phyloP scores from a whole-genome alignment of 2,888 invertebrate genomes.

The Sepiola atlantica region DNA sequence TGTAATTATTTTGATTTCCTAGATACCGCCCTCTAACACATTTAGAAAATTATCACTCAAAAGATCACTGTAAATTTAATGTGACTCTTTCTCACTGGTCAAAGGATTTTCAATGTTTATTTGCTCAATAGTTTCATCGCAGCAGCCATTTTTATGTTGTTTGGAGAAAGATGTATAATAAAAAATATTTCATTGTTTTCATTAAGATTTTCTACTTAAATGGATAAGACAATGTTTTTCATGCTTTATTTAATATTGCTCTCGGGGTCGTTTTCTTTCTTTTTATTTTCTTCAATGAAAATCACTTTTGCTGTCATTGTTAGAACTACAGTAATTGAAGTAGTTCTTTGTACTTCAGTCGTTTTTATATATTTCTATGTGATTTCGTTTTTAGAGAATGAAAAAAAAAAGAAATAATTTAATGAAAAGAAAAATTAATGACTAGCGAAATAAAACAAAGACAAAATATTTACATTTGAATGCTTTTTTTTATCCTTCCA shows the following conservation, averaged over 20 bases:
- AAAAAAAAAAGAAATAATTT: background rate
- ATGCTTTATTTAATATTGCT: background rate
- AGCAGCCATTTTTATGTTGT: background rate
- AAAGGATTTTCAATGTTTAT: background rate
- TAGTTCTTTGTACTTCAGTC: background rate
- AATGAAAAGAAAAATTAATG: background rate
- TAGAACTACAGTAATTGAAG: background rate
- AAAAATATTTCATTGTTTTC: conserved; percentile 1
- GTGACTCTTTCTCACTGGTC: background rate
- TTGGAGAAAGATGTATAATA: background rate
- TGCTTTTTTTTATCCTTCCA: background rate
- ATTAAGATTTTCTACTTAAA: conserved; percentile 32
- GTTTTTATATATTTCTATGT: background rate
- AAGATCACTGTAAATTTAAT: conserved; percentile 20
- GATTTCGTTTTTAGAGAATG: background rate
- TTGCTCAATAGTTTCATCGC: background rate
- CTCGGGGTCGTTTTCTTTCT: background rate
- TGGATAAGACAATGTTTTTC: background rate
- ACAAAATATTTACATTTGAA: background rate
- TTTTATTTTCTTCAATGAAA: background rate
- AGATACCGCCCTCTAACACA: background rate
- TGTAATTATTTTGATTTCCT: background rate
- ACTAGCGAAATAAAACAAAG: background rate
- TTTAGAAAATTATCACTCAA: background rate
- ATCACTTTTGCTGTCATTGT: background rate